These are phyloP conservation scores for Laterallus jamaicensis DNA, from an alignment of 2,113 vertebrate genomes.

Conservation along the genomic window DNA sequence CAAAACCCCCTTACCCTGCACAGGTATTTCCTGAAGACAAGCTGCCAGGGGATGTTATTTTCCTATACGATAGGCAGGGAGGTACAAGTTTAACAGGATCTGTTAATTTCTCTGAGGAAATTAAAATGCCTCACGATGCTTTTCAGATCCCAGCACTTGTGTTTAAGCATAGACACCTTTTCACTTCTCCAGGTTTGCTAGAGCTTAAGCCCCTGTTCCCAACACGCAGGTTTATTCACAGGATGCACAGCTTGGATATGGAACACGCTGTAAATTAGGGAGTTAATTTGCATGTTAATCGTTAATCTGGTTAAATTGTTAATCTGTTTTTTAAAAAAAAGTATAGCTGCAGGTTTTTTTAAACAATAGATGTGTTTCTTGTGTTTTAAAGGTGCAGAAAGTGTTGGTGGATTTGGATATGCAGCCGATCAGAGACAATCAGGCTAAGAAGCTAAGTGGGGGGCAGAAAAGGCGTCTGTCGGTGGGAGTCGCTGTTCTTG, in stretches of 20 bases:
- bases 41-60: rapidly evolving
- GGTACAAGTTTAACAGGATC: background rate
- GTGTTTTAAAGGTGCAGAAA: slow-evolving; percentile 81
- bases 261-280: background rate
- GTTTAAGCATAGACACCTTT: background rate
- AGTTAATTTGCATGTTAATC: background rate
- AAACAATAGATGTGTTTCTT: background rate
- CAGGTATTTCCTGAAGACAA: background rate
- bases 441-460: slow-evolving; percentile 91
- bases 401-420: slow-evolving; percentile 92
- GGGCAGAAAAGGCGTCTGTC: slow-evolving; percentile 95
- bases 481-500: slow-evolving; percentile 92
- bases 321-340: too few relatives aligned
- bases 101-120: background rate
- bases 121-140: background rate
- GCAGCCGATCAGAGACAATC: slow-evolving; percentile 93
- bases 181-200: background rate
- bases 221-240: background rate
- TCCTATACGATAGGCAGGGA: rapidly evolving
- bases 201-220: background rate
- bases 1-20: rapidly evolving
- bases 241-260: background rate
- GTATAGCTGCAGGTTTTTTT: rapidly evolving
- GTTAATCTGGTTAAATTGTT: background rate
- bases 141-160: background rate